Percentiles rank a stretch among this genome's conserved stretches.
Conservation (phyloP, 2,113 vertebrate genomes). For the Gulo gulo region DNA sequence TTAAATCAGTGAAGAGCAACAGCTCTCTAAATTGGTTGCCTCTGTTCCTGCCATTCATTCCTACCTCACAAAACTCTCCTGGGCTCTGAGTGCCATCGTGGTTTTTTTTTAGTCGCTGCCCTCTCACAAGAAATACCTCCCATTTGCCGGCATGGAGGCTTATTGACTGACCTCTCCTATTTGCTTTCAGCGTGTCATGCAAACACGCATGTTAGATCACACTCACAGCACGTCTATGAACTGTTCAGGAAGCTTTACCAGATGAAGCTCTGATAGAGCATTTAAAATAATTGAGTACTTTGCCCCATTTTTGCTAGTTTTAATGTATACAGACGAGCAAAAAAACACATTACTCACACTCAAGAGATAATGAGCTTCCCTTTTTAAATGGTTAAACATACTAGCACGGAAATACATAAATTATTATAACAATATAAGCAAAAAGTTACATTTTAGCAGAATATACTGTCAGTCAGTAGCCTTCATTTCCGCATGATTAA, state of each 20-base stretch:
- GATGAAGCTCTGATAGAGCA: background rate
- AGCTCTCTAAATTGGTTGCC: background rate
- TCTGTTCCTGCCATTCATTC: background rate
- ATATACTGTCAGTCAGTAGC: background rate
- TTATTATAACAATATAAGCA: background rate
- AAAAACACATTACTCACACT: background rate
- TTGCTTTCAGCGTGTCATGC: background rate
- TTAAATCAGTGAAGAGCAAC: background rate
- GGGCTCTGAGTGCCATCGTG: background rate
- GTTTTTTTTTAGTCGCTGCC: background rate
- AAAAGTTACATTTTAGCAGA: background rate
- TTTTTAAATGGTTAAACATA: background rate
- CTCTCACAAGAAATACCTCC: background rate
- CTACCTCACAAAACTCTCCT: background rate
- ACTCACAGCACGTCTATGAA: background rate
- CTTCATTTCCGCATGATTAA: background rate
- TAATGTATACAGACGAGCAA: background rate
- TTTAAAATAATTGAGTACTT: background rate
- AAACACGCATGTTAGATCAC: background rate
- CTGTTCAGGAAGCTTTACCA: background rate
- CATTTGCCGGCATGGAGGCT: fast-evolving
- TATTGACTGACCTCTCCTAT: background rate
- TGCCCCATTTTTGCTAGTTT: background rate
- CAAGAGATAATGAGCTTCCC: background rate
- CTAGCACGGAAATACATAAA: background rate